Evolutionary conservation across 2,888 invertebrate genomes (phyloP), one percentile per base, ranked within the genome.

Genomic region (Volucella bombylans): DNA sequence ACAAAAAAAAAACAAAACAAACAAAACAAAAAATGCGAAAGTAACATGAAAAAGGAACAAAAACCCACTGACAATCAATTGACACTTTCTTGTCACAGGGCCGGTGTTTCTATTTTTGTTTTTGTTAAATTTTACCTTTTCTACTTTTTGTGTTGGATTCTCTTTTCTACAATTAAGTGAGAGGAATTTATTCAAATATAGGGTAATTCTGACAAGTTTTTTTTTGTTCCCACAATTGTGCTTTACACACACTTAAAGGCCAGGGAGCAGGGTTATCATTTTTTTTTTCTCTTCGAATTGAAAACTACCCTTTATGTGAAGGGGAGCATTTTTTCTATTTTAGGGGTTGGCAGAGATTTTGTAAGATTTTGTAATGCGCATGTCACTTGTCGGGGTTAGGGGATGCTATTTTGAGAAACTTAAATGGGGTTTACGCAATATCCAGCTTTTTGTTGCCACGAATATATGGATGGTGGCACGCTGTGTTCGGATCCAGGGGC

Each of bases 21-120:
- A 15, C 38, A 31, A 62, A 23, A 49, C 54, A 67, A 45, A 78
- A n/a, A 65, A 57, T 11, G 41, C 57, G 55, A 64, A 76, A 69
- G 62, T 57, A 45, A 15, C 38, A 31, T 11, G 54, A 49, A 62
- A 71, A 71, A 31, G 45, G 43, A 47, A 23, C 11, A 14, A 81
- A 71, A 65, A 65, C 62, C 61, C 47, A 68, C 55, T 77, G 77
- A 72, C 82, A 82, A 55, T 59, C 43, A 49, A 39, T 62, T 82
- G 82, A 78, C 78, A 82, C 41, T 78, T 76, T n/a, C 15, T 14
- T 57, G 54, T 43, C 54, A 61, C 55, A 49, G 4, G 10, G 18
- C 80, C 83, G 74, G 79, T 73, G 68, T 78, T 83, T 82, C 50
- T 83, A 80, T 83, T 83, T 80, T 80, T 83, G 68, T 61, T 14